Base-by-base conservation (phyloP, 2,113 vertebrate species). In the Pygathrix nemaeus region DNA sequence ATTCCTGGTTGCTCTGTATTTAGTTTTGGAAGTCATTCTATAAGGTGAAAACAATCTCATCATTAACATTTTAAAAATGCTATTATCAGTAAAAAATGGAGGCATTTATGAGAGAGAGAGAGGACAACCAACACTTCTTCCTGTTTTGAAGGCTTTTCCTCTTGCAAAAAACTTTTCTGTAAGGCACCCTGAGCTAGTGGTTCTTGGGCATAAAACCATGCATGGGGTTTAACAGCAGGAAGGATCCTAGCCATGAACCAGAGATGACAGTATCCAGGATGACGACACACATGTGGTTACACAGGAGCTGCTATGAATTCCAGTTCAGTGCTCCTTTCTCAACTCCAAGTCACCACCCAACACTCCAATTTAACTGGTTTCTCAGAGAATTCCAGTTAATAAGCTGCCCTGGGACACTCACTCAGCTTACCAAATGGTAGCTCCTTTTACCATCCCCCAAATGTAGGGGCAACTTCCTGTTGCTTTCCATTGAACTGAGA, bases 251-350 rank as follows among this genome's bases (percentile, higher is more conserved):
- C 20, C 20, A 32, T 3, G 13, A 55, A 21, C 78, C 32, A 5
- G 78, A 91, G 76, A 30, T 50, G 30, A 40, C 23, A 50, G 25
- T 20, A 66, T 4, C 9, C 6, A 27, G n/a, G n/a, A 40, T 11
- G 21, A 35, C 0, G 25, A 25, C 0, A 7, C 3, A 35, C 23
- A 8, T 2, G 3, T 12, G n/a, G 68, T 20, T 27, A 21, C 5
- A 8, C 18, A 20, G 83, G 61, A 95, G 18, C 48, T 43, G 30
- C 32, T 38, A 4, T 18, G 13, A 82, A 23, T 83, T 17, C 21
- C 70, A 40, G 30, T 48, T 45, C 20, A 20, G 23, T n/a, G 66
- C 20, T 40, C 43, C 61, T 30, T 32, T 48, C n/a, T 79, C 35
- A 79, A 43, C 35, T 40, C 12, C 25, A 23, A 14, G 11, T 16